phyloP scores from a whole-genome alignment of 2,797 vertebrate genomes.

The Lophius americanus region DNA sequence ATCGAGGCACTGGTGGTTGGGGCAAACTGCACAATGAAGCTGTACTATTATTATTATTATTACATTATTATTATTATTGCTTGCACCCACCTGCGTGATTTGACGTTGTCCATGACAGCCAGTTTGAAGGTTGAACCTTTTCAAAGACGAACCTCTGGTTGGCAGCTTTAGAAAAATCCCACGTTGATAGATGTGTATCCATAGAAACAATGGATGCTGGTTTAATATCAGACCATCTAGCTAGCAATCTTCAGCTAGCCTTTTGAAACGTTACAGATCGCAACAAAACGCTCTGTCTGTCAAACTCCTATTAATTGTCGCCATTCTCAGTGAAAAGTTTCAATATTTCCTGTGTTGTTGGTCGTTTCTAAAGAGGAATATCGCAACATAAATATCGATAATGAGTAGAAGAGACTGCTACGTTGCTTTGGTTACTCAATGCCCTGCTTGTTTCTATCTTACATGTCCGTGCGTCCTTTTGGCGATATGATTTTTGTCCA shows the following conservation, averaged over 20 bases:
- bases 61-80: neutral
- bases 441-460: conserved; percentile 21
- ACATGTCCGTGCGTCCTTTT: conserved; percentile 13
- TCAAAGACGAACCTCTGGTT: conserved; percentile 55
- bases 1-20: neutral
- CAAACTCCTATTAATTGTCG: neutral
- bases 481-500: conserved; percentile 80
- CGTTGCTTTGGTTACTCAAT: conserved; percentile 4
- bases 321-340: conserved; percentile 1
- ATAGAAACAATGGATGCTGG: conserved; percentile 63
- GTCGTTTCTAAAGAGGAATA: neutral
- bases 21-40: neutral
- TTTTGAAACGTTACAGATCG: conserved; percentile 18
- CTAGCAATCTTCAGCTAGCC: conserved; percentile 50
- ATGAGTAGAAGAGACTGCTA: neutral
- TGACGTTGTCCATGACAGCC: conserved; percentile 80
- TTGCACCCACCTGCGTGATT: conserved; percentile 78
- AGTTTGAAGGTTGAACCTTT: conserved; percentile 38
- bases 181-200: conserved; percentile 63
- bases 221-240: conserved; percentile 30
- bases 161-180: conserved; percentile 61
- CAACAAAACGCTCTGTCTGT: conserved; percentile 20
- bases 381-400: neutral
- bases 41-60: neutral
- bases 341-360: neutral